Percentiles rank a stretch among this genome's conserved stretches.
Evolutionary conservation across 1,140 invertebrate genomes (phyloP).

Genomic region (Aphaenogaster floridana): DNA sequence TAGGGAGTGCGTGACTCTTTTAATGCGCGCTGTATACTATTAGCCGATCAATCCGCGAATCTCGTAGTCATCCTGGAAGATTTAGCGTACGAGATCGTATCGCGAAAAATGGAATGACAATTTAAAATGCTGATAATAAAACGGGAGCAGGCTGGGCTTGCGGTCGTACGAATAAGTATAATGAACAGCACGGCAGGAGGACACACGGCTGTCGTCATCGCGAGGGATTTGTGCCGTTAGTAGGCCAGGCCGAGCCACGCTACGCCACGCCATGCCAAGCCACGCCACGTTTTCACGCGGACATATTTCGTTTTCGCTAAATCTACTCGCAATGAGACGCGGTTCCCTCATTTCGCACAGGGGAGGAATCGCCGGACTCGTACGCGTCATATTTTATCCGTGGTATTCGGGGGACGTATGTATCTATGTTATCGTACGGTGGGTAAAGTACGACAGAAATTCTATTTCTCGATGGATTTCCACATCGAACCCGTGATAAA

Average conservation of each 20-base stretch:
- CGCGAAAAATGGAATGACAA: slow-evolving; percentile 8
- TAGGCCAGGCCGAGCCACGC: slow-evolving; percentile 46
- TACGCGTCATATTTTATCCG: slow-evolving; percentile 37
- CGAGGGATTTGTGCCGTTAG: slow-evolving; percentile 65
- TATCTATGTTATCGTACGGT: not conserved
- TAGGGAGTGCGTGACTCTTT: not conserved
- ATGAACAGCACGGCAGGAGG: slow-evolving; percentile 21
- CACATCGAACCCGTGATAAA: slow-evolving; percentile 4
- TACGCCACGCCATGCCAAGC: slow-evolving; percentile 18
- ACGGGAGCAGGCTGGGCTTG: slow-evolving; percentile 14
- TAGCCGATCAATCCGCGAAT: not conserved
- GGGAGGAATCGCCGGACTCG: slow-evolving; percentile 44
- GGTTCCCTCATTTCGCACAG: slow-evolving; percentile 25
- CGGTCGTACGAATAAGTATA: slow-evolving; percentile 41
- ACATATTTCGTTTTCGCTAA: slow-evolving; percentile 58
- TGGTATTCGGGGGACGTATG: slow-evolving; percentile 18
- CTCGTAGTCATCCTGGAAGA: not conserved
- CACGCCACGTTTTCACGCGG: slow-evolving; percentile 40
- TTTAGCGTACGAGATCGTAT: not conserved
- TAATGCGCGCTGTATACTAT: not conserved
- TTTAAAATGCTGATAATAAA: slow-evolving; percentile 29
- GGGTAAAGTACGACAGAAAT: slow-evolving; percentile 25
- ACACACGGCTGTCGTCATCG: slow-evolving; percentile 23
- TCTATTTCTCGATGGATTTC: slow-evolving; percentile 33
- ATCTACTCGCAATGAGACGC: slow-evolving; percentile 43